Evolutionary conservation across 2,888 invertebrate species (phyloP), one percentile per base, ranked within the genome.

Genomic region (Athalia cordata): DNA sequence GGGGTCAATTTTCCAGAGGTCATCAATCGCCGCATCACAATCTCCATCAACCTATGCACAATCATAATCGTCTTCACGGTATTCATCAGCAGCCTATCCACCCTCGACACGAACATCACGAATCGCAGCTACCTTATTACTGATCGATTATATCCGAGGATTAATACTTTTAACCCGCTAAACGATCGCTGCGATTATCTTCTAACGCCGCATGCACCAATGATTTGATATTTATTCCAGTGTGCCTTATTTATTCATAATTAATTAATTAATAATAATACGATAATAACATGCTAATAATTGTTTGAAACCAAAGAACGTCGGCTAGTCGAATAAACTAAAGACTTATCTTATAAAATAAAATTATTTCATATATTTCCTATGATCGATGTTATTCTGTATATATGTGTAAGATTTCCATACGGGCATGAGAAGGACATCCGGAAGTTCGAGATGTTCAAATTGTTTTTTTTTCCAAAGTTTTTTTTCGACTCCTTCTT

Each of bases 51-150:
- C 85, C 84, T 82, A 49, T 9, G 9, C 76, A 62, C 45, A 8
- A 64, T 49, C 64, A 65, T 15, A n/a, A 64, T 62, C 76, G 55
- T 9, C 13, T 55, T 68, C 68, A 55, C 49, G 5, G 47, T 8
- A 52, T 55, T 66, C 61, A 76, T 65, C 67, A 77, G 47, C 47
- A 84, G 80, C 80, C 77, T 81, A 80, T 81, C 83, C 55, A 82
- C 62, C 55, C 81, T 55, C 83, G 85, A 76, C 85, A 86, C 64
- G 84, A 29, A 29, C 29, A 81, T 81, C 85, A 86, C 78, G 86
- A 87, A 55, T 77, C 85, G 5, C 85, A 86, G 76, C 81, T 87
- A 77, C 84, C 86, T 65, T 87, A 87, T 80, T 87, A 76, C 61
- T 74, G 43, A 66, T 45, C 11, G 64, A 50, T 43, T 59, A 9